Evolutionary conservation across 2,113 vertebrate species (phyloP).

Genomic region (Scopus umbretta): DNA sequence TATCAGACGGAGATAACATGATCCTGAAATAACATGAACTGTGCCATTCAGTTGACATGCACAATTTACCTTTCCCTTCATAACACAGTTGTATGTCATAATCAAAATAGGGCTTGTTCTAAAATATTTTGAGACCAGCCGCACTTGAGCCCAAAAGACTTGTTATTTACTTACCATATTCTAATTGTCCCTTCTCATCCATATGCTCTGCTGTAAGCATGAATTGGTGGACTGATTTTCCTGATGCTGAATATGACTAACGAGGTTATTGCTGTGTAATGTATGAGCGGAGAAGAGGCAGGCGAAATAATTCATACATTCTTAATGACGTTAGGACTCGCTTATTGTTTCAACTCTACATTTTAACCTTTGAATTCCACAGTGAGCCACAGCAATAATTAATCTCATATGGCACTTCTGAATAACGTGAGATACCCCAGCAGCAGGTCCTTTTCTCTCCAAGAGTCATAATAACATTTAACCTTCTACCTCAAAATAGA

Average conservation of each 20-base stretch:
- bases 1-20: not conserved
- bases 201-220: not conserved
- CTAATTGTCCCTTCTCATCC: not conserved
- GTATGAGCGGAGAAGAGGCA: not conserved
- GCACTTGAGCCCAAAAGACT: not conserved
- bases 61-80: not conserved
- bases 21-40: not conserved
- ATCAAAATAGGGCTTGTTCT: not conserved
- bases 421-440: not conserved
- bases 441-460: not conserved
- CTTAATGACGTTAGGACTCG: not conserved
- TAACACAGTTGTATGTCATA: not conserved
- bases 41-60: not conserved
- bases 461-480: not conserved
- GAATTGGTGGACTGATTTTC: not conserved
- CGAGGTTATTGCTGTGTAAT: not conserved
- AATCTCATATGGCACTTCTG: not conserved
- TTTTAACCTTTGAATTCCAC: constrained; percentile 6
- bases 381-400: not conserved
- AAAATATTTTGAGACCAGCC: not conserved
- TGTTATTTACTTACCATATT: not conserved
- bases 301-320: not conserved
- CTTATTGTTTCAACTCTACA: not conserved
- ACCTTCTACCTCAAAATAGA: not conserved
- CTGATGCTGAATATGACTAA: not conserved